Percentiles rank a stretch among this genome's conserved stretches.
Conservation (phyloP, 1,140 invertebrate species). For the Drosophila sulfurigaster region DNA sequence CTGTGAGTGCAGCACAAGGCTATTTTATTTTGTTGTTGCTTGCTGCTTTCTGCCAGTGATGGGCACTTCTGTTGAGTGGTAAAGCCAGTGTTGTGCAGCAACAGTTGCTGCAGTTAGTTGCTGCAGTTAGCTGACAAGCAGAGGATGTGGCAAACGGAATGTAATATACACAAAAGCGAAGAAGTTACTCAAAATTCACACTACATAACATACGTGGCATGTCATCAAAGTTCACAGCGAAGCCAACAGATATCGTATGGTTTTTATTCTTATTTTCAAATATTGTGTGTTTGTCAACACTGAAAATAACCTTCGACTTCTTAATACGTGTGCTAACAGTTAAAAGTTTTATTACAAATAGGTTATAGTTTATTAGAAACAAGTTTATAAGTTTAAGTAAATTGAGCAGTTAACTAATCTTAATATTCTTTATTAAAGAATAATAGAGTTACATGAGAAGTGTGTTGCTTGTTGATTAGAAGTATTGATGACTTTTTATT, state of each 20-base stretch:
- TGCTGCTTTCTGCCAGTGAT: constrained; percentile 24
- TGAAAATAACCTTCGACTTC: background rate
- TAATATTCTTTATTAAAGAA: no score
- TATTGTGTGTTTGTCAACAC: background rate
- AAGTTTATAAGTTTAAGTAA: no score
- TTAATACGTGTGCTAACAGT: no score
- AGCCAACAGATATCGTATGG: no score
- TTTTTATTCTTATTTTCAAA: background rate
- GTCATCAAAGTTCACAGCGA: constrained; percentile 4
- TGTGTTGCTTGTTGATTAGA: no score
- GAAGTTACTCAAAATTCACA: background rate
- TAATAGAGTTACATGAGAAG: no score
- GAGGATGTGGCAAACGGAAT: background rate
- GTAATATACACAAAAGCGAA: background rate
- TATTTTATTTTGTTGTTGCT: background rate
- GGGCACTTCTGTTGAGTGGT: constrained; percentile 19
- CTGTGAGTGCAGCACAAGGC: background rate
- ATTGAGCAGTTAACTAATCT: no score
- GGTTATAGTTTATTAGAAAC: no score
- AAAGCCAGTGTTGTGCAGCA: constrained; percentile 18
- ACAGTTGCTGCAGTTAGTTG: no score
- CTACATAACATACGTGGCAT: constrained; percentile 1
- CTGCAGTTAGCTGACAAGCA: background rate
- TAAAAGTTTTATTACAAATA: no score
- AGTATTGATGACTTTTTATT: no score